Evolutionary conservation across 2,888 invertebrate genomes (phyloP), one percentile per base, ranked within the genome.

Genomic region (Hydroisotoma schaefferi): DNA sequence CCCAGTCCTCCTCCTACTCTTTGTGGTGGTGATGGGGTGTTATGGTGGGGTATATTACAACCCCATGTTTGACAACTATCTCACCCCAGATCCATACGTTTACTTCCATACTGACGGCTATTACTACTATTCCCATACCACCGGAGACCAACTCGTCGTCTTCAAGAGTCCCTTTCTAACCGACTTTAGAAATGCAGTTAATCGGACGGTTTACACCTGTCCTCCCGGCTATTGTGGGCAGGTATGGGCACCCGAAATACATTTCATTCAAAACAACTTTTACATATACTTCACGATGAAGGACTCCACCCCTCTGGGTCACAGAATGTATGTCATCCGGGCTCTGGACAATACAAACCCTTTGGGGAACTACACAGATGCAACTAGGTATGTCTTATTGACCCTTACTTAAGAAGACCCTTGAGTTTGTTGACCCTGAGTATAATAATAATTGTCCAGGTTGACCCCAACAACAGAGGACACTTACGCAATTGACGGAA

Each of bases 221-320:
- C 61, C 64, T 4, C 46, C 44, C 15, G 63, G 63, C 8, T 65
- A 40, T 37, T 46, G 46, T 15, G 48, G 57, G 2, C 51, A 65
- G 22, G 46, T 65, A 2, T 67, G 67, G 67, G 61, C 59, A 1
- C 25, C 40, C 5, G 59, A 63, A 54, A 63, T 63, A 44, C 63
- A 63, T 29, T 40, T 43, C 38, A 43, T 54, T 23, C 54, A 55
- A 27, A 33, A 49, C 5, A 28, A 59, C 26, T 40, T 55, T 1
- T 55, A 49, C 43, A 49, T 59, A 20, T 59, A 59, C 37, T 59
- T 59, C 26, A 43, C 59, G 2, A 29, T 55, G 55, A 27, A 37
- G 44, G 48, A 51, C 20, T 58, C 57, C 1, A 33, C 40, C 10
- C 55, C 53, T 15, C 37, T 46, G 15, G 28, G 43, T 48, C 65